phyloP scores from a whole-genome alignment of 2,113 vertebrate species.

The Festucalex cinctus region DNA sequence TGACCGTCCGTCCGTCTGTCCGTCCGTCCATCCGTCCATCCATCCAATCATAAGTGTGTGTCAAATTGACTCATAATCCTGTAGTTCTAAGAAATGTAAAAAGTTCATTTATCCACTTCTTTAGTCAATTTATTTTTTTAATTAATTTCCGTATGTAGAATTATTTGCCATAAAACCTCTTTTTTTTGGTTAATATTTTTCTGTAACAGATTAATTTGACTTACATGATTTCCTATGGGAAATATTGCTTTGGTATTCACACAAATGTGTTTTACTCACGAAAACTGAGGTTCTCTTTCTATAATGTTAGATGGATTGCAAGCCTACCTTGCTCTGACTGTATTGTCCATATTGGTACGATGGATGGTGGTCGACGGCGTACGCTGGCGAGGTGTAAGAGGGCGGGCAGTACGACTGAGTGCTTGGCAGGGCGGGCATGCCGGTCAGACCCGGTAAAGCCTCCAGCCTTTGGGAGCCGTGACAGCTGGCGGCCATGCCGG shows the following conservation, averaged over 20 bases:
- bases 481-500: slow-evolving; percentile 93
- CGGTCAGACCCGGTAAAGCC: slow-evolving; percentile 81
- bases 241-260: neutral
- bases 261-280: neutral
- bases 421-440: slow-evolving; percentile 82
- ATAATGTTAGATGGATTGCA: neutral
- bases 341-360: slow-evolving; percentile 98
- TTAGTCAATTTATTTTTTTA: too few species aligned
- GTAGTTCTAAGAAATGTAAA: too few species aligned
- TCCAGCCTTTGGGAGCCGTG: slow-evolving; percentile 90
- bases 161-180: neutral
- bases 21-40: too few species aligned
- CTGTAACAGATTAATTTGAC: neutral
- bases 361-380: slow-evolving; percentile 92
- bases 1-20: too few species aligned
- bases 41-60: too few species aligned
- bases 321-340: slow-evolving; percentile 91
- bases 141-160: neutral
- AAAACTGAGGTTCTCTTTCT: too few species aligned
- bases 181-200: too few species aligned
- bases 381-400: slow-evolving; percentile 89
- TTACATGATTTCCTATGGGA: neutral
- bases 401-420: slow-evolving; percentile 96
- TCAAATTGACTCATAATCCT: too few species aligned
- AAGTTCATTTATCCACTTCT: too few species aligned